phyloP scores from a whole-genome alignment of 2,113 vertebrate species.

The Piliocolobus tephrosceles region DNA sequence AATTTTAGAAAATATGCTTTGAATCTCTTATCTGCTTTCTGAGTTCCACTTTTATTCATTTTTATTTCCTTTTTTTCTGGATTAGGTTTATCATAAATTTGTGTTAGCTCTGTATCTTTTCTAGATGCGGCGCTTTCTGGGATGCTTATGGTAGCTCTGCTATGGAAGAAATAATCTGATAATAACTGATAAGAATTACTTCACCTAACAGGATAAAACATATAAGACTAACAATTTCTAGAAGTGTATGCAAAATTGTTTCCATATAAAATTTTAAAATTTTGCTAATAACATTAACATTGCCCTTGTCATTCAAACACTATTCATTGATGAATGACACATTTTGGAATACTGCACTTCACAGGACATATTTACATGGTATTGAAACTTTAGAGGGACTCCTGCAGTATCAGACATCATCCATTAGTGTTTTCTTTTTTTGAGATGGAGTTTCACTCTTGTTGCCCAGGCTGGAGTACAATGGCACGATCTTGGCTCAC shows the following conservation, averaged over 20 bases:
- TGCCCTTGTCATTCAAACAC: not conserved
- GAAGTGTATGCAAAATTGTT: not conserved
- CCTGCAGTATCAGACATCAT: not conserved
- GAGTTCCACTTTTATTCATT: not conserved
- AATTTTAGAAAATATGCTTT: constrained; percentile 13
- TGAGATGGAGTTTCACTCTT: too few species aligned
- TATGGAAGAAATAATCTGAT: not conserved
- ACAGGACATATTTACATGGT: not conserved
- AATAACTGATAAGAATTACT: not conserved
- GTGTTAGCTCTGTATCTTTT: not conserved
- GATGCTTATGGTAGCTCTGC: not conserved
- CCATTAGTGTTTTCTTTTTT: too few species aligned
- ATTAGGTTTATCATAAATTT: not conserved
- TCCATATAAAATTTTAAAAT: not conserved
- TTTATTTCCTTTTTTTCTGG: not conserved
- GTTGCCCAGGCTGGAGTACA: too few species aligned
- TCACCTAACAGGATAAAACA: not conserved
- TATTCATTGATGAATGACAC: not conserved
- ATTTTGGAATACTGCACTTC: not conserved
- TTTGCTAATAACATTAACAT: constrained; percentile 13
- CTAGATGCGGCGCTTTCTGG: not conserved
- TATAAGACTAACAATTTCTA: not conserved
- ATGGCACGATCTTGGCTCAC: too few species aligned
- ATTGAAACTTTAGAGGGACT: not conserved
- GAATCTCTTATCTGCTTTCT: constrained; percentile 16